Evolutionary conservation across 2,113 vertebrate species (phyloP).

Genomic region (Phyllostomus hastatus): DNA sequence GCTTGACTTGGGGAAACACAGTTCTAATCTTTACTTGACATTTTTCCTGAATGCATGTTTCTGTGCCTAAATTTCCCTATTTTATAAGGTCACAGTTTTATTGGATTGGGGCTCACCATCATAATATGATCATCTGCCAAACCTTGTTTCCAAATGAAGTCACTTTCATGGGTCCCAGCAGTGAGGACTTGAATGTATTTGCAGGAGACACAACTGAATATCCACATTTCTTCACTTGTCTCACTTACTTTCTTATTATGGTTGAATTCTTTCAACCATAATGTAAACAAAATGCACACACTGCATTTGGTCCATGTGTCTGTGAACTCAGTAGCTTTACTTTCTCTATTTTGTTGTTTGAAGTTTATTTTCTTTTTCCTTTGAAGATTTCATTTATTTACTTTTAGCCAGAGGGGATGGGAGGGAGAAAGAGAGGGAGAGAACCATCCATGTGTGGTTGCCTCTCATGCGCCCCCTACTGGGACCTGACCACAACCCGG

Average conservation of each 20-base stretch:
- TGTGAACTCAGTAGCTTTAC: not conserved
- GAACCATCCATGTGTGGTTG: too few relatives aligned
- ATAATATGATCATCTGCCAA: not conserved
- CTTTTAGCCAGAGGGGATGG: too few relatives aligned
- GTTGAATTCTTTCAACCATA: not conserved
- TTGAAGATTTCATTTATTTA: too few relatives aligned
- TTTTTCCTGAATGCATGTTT: not conserved
- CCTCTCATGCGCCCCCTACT: too few relatives aligned
- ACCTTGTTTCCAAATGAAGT: not conserved
- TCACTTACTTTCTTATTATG: not conserved
- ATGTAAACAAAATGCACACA: not conserved
- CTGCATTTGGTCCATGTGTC: not conserved
- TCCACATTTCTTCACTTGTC: not conserved
- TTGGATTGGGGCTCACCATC: not conserved
- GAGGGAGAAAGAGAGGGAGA: too few relatives aligned
- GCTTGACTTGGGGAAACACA: not conserved
- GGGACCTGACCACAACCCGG: too few relatives aligned
- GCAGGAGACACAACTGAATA: not conserved
- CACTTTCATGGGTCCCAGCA: not conserved
- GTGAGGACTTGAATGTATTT: not conserved
- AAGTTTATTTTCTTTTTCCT: not conserved
- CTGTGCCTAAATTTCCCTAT: not conserved
- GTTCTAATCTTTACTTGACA: not conserved
- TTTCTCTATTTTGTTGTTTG: not conserved
- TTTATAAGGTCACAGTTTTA: not conserved